These are phyloP conservation scores for Acanthosepion lycidas DNA, from an alignment of 2,888 invertebrate species.

Conservation along the genomic window DNA sequence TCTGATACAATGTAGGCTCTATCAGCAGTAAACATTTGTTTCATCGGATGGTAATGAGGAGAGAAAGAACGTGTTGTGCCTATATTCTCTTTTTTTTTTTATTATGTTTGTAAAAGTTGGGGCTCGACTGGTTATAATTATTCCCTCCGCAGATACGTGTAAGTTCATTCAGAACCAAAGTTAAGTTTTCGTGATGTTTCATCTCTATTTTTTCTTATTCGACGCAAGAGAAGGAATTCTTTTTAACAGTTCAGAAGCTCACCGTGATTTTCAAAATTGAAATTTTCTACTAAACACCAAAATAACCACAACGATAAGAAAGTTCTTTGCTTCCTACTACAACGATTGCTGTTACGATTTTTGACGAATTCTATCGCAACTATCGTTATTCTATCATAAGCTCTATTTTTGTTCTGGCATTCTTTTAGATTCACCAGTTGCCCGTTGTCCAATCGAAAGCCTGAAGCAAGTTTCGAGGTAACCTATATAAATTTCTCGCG, in stretches of 20 bases:
- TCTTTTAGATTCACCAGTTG: neutral
- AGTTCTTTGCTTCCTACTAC: neutral
- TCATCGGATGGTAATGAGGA: no score
- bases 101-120: no score
- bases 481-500: neutral
- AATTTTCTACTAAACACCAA: neutral
- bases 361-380: neutral
- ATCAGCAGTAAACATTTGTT: no score
- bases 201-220: no score
- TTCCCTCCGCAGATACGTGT: no score
- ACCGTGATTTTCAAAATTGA: neutral
- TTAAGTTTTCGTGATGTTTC: neutral
- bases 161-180: neutral
- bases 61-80: no score
- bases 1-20: no score
- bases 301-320: neutral
- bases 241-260: neutral
- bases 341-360: neutral
- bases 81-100: no score
- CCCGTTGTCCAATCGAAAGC: slow-evolving; percentile 18
- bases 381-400: neutral
- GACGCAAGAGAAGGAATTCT: neutral
- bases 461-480: neutral
- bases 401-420: neutral
- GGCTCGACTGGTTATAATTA: no score